phyloP scores from a whole-genome alignment of 2,113 vertebrate species.

The Sander lucioperca region DNA sequence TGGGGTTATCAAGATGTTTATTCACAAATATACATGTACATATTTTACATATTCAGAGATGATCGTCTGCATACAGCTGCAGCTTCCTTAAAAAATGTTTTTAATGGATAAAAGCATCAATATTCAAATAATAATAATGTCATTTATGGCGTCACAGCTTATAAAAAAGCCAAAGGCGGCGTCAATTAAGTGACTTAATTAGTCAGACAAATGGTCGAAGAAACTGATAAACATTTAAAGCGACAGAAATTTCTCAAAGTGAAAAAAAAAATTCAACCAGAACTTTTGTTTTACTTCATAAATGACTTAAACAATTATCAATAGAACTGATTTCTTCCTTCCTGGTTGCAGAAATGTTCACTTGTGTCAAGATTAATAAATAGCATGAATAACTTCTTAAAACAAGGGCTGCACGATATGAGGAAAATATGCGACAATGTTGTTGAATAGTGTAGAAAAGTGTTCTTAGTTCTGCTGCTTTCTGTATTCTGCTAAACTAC shows the following conservation, averaged over 20 bases:
- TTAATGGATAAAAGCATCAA: no score
- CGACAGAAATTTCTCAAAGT: neutral
- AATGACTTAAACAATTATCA: neutral
- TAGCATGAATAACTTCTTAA: neutral
- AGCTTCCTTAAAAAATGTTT: neutral
- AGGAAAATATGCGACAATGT: no score
- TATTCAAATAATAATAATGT: no score
- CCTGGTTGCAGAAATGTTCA: neutral
- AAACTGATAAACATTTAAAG: neutral
- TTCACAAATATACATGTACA: conserved; percentile 26
- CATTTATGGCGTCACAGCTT: neutral
- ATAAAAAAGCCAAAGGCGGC: neutral
- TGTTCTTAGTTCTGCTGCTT: no score
- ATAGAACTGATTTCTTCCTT: neutral
- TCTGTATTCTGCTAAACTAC: no score
- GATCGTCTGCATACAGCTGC: conserved; percentile 1
- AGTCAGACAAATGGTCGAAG: neutral
- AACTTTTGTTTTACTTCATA: neutral
- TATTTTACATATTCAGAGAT: neutral
- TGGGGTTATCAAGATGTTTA: neutral
- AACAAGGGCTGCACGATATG: no score
- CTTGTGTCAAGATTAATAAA: conserved; percentile 2
- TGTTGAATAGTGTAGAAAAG: no score
- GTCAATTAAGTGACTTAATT: neutral
- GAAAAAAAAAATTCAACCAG: neutral